Evolutionary conservation across 2,797 vertebrate species (phyloP), one percentile per base, ranked within the genome.

Genomic region (Peromyscus aztecus): DNA sequence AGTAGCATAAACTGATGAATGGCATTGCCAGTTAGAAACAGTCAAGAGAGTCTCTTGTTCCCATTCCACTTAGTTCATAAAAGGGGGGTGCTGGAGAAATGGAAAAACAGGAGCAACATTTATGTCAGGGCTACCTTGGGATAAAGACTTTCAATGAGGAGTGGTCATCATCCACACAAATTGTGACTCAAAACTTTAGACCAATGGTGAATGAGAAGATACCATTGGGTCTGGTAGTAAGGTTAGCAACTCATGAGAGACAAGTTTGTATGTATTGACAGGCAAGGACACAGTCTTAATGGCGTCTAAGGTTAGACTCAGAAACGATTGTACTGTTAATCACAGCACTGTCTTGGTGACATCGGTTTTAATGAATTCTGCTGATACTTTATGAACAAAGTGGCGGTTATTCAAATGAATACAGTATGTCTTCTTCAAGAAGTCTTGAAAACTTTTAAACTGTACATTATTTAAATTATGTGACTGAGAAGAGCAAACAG

Each of bases 331-430:
- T 80, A 73, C 67, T 78, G 23, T 86, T 89, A 92, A 89, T 65
- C 55, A 81, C 23, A 81, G 31, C 81, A 84, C 52, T 49, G 83
- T 88, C 67, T 94, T 34, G 19, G 40, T 92, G 92, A 93, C 40
- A 57, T 76, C 83, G 4, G 8, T 81, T 87, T 95, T 81, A 94
- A 83, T 96, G 63, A 88, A 84, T 96, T 94, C 59, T 78, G 10
- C 76, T 93, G 37, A 83, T 83, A 34, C 84, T 93, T 88, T 86
- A 76, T 87, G 78, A 92, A 69, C 46, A 94, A 95, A 93, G 57
- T 91, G 34, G 52, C 57, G 69, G 14, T 63, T 95, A 93, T 78
- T 96, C 87, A 95, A 95, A 88, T 88, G 77, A 95, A 77, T 75
- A 85, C 9, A 88, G 7, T 16, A 93, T 76, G 3, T 2, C 9